Base-by-base conservation (phyloP, 2,113 vertebrate species). In the Vidua chalybeata region DNA sequence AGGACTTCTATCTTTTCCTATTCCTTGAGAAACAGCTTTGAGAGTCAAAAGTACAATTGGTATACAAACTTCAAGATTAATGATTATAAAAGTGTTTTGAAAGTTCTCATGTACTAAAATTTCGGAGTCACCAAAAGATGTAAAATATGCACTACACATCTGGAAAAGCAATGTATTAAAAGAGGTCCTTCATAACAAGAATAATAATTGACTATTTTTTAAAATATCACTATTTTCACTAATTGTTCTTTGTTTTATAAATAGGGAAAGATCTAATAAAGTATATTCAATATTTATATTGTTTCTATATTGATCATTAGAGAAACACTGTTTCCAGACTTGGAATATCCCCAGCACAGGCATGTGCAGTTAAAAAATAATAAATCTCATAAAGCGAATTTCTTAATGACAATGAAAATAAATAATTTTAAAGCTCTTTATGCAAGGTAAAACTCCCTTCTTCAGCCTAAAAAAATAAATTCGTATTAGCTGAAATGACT, bases 351-450 rank as follows among this genome's bases (percentile, higher is more conserved):
- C 84, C 83, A 92, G 35, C 82, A 80, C 19, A 88, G 13, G 66
- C 71, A 85, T 2, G 8, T 30, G 30, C n/a, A 84, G 12, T 58
- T 86, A 64, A 90, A 93, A 93, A 87, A 66, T 4, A 17, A 83
- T 5, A 63, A 54, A n/a, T 41, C 46, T 69, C 69, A 93, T 86
- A 87, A 86, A 13, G 23, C 9, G 24, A 2, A 11, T 41, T 94
- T 95, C 67, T 69, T 93, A 94, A 96, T 84, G 39, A 85, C 75
- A 96, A 97, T 43, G 33, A 94, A 75, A 93, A 52, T 11, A 81
- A 97, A 90, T 91, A 97, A 90, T 87, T 85, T 92, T 74, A 62
- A 91, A 91, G 28, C 26, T 80, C 46, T 96, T 33, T 18, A 41
- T 1, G 3, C 10, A 59, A 69, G 14, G 41, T 48, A 59, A 31